Evolutionary conservation across 1,140 invertebrate species (phyloP), one percentile per base, ranked within the genome.

Genomic region (Cydia fagiglandana): DNA sequence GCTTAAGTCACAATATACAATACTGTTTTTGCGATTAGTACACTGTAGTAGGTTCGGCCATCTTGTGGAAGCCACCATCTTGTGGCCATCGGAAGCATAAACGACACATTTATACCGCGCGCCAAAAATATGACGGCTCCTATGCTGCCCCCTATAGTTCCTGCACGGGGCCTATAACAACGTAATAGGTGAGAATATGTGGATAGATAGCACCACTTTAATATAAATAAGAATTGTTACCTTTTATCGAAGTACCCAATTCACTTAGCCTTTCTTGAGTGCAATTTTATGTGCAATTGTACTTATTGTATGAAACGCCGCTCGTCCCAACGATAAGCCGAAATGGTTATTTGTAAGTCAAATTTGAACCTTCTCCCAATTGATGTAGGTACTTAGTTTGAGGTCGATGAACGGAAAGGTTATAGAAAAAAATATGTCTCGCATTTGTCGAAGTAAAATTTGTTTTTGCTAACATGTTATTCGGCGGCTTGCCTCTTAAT

Each of bases 191-290:
- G 24, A 24, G 24, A 24, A 24, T 24, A 24, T 24, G 24, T 24
- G 24, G 24, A 24, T 24, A 24, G 24, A 24, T 24, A 24, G 24
- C 24, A 24, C 7, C 56, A 61, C 56, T 61, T n/a, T 10, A 10
- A 61, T 61, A 10, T 61, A 24, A 61, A 61, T 61, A 61, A 61
- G 20, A 24, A 61, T 24, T 61, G 56, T 61, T 61, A 61, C 56
- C 56, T 61, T 61, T 61, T 61, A 13, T 12, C 20, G n/a, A 24
- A 61, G 56, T n/a, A 61, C 20, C 56, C 56, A 61, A 61, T 61
- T 24, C 20, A 61, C 17, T 24, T 9, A 2, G 56, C 20, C 56
- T 4, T n/a, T 56, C 7, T 56, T 20, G 53, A 56, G 50, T n/a
- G n/a, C n/a, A n/a, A n/a, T n/a, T n/a, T n/a, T n/a, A 56, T 56